phyloP scores from a whole-genome alignment of 2,797 vertebrate species.

The Masticophis lateralis region DNA sequence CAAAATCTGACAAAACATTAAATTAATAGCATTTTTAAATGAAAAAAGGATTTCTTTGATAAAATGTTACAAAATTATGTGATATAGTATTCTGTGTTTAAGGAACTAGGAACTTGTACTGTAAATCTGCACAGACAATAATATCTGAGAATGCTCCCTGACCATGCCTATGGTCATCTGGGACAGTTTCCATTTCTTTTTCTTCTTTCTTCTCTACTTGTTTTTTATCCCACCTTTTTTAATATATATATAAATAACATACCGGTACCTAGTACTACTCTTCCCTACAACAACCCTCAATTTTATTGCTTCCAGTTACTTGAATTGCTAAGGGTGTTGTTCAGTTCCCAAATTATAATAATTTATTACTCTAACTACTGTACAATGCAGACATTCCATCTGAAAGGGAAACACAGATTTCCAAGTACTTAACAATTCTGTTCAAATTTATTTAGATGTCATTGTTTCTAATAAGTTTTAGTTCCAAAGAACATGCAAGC shows the following conservation, averaged over 20 bases:
- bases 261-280: neutral
- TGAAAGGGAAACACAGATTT: neutral
- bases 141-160: neutral
- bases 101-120: neutral
- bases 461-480: neutral
- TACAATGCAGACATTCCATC: neutral
- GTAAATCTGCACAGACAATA: slow-evolving; percentile 10
- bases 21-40: neutral
- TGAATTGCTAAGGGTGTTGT: neutral
- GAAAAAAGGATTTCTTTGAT: neutral
- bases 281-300: neutral
- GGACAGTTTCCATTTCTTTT: neutral
- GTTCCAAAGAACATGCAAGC: neutral
- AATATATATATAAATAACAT: neutral
- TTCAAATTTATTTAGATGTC: neutral
- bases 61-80: neutral
- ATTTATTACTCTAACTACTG: neutral
- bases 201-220: neutral
- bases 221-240: neutral
- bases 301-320: neutral
- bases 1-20: neutral
- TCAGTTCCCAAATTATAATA: neutral
- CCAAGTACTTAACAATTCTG: neutral
- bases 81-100: slow-evolving; percentile 27
- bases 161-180: neutral